Conservation (phyloP, 2,888 invertebrate species). For the Dioctria rufipes region DNA sequence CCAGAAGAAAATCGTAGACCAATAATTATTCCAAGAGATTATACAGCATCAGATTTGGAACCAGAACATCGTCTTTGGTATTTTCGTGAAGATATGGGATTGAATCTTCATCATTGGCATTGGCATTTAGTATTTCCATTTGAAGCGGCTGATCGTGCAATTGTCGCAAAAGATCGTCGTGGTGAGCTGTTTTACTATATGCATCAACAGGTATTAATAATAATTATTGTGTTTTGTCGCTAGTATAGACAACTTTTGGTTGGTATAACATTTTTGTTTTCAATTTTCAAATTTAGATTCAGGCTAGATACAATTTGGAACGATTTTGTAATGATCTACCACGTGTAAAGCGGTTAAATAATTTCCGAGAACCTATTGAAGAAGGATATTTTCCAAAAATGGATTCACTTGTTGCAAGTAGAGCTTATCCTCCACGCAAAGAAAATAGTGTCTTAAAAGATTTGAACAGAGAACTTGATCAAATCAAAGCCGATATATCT, state of each 20-base stretch:
- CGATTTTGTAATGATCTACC: constrained; percentile 81
- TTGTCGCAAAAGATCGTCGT: constrained; percentile 76
- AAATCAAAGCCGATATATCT: constrained; percentile 78
- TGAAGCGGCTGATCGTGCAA: constrained; percentile 71
- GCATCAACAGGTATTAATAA: constrained; percentile 75
- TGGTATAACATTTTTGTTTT: background rate
- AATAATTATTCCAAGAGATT: constrained; percentile 77
- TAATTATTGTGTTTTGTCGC: no score
- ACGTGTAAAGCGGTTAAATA: constrained; percentile 76
- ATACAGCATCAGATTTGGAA: constrained; percentile 82
- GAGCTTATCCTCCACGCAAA: constrained; percentile 83
- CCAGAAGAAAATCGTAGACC: constrained; percentile 78
- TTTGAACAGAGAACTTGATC: constrained; percentile 79
- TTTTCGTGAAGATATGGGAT: constrained; percentile 85
- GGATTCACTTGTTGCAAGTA: constrained; percentile 82
- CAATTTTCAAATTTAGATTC: constrained; percentile 61
- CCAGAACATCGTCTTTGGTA: constrained; percentile 79
- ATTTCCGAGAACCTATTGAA: constrained; percentile 79
- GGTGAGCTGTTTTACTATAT: constrained; percentile 82
- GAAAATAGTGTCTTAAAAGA: constrained; percentile 74
- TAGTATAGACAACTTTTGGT: background rate
- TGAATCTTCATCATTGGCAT: constrained; percentile 89
- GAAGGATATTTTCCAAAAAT: constrained; percentile 90
- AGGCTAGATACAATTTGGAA: constrained; percentile 81
- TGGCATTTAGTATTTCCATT: constrained; percentile 86